Evolutionary conservation across 2,113 vertebrate species (phyloP).

Genomic region (Sisor rabdophorus): DNA sequence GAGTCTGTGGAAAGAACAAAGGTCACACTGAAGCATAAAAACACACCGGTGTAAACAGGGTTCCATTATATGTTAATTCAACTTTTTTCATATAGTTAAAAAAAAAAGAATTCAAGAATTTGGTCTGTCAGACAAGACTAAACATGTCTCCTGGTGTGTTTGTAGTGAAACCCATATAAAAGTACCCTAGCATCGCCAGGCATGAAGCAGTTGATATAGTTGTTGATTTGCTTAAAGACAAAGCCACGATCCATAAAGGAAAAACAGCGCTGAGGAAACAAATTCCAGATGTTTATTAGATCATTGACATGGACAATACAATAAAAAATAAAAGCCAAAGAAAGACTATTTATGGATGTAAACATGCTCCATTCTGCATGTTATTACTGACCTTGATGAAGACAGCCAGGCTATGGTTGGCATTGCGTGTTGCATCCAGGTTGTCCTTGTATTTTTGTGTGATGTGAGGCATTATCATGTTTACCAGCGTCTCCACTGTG

Average conservation of each 20-base stretch:
- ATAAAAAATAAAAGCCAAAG: neutral
- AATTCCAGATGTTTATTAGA: slow-evolving; percentile 3
- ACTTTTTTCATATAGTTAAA: neutral
- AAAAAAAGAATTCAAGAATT: neutral
- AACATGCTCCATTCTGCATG: neutral
- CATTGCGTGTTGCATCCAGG: slow-evolving; percentile 90
- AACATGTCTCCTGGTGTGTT: neutral
- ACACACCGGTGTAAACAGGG: neutral
- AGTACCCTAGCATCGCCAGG: slow-evolving; percentile 92
- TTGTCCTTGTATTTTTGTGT: slow-evolving; percentile 97
- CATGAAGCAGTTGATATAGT: slow-evolving; percentile 91
- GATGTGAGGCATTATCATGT: slow-evolving; percentile 95
- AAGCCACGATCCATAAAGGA: slow-evolving; percentile 98
- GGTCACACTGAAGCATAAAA: neutral
- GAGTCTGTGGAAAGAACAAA: slow-evolving; percentile 71
- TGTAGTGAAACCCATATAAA: neutral
- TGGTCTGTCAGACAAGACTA: neutral
- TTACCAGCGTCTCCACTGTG: slow-evolving; percentile 92
- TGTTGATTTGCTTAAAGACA: slow-evolving; percentile 97
- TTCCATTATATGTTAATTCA: neutral
- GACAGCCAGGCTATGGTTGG: slow-evolving; percentile 93
- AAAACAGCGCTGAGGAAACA: slow-evolving; percentile 83
- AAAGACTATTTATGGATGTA: neutral
- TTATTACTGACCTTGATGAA: slow-evolving; percentile 84
- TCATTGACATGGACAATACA: neutral